A percentile compares a stretch with the other conserved stretches of the same genome.
Evolutionary conservation across 2,113 vertebrate genomes (phyloP).

Genomic region (Emydura subglobosa): DNA sequence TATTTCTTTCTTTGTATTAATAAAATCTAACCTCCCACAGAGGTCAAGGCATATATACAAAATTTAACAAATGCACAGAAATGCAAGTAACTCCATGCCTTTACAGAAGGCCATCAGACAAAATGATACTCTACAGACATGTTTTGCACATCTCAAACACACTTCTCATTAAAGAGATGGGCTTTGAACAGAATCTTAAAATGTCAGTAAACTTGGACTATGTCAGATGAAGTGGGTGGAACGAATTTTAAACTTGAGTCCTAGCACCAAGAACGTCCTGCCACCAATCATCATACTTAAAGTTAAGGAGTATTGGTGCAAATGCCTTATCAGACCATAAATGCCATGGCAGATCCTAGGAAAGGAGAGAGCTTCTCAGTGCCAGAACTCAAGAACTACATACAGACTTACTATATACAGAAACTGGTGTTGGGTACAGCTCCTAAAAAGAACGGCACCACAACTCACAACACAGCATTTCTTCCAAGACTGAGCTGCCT

Average conservation of each 20-base stretch:
- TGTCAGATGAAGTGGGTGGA: not conserved
- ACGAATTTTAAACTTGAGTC: not conserved
- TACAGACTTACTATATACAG: not conserved
- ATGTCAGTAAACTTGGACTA: not conserved
- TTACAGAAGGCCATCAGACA: not conserved
- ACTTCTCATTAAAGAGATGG: not conserved
- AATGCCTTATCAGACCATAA: not conserved
- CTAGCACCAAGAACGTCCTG: not conserved
- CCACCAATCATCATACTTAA: not conserved
- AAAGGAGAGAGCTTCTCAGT: not conserved
- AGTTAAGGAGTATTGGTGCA: not conserved
- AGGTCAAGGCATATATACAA: not conserved
- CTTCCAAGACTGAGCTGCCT: not conserved
- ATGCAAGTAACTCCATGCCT: not conserved
- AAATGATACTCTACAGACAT: not conserved
- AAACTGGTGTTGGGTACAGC: not conserved
- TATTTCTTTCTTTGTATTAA: not conserved
- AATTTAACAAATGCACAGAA: not conserved
- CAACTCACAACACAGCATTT: not conserved
- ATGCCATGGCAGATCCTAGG: not conserved
- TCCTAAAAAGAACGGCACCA: not conserved
- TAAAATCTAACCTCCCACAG: not conserved
- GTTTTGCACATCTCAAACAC: not conserved
- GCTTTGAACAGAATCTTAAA: not conserved
- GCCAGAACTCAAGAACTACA: not conserved